Base-by-base conservation (phyloP, 1,140 invertebrate species). In the Antheraea mylitta region DNA sequence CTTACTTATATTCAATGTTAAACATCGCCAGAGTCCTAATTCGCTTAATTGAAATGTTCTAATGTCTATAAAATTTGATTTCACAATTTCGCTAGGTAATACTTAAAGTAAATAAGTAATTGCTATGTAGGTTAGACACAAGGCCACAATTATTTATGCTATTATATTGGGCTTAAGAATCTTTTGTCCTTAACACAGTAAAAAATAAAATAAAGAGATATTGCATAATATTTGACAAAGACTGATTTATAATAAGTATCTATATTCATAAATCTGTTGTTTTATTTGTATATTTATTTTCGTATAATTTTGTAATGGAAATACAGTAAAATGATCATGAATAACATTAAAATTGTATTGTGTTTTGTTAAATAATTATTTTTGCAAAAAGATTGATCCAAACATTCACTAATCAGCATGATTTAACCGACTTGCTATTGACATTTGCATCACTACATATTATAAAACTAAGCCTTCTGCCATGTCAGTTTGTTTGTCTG, bases 41-140 rank as follows among this genome's bases (percentile, higher is more conserved):
- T 63, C 30, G 13, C 16, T 37, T 63, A 63, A 63, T 63, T 63
- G 13, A 48, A 45, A 11, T 16, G 38, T 42, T 38, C 18, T 65
- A 48, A 65, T 61, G 9, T 48, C 45, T 53, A 53, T 53, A 53
- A 53, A 65, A 53, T 65, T 11, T 18, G 64, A 48, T 65, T 48
- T 48, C 64, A 65, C 38, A 65, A 18, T 48, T 65, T 65, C n/a
- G 9, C 38, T 45, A 65, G 18, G 18, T 48, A 45, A 45, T 63
- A 30, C 45, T 63, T 65, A 18, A 65, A 65, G 30, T 64, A 38
- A 16, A 8, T 64, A 11, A 19, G 11, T 61, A 64, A 45, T 64
- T 64, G 37, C 37, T 38, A 65, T 65, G 38, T 65, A 65, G 64
- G 64, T 65, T 65, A 48, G 18, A 19, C 42, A 19, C 64, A 65